Base-by-base conservation (phyloP, 2,797 vertebrate genomes). In the Poecilia picta region DNA sequence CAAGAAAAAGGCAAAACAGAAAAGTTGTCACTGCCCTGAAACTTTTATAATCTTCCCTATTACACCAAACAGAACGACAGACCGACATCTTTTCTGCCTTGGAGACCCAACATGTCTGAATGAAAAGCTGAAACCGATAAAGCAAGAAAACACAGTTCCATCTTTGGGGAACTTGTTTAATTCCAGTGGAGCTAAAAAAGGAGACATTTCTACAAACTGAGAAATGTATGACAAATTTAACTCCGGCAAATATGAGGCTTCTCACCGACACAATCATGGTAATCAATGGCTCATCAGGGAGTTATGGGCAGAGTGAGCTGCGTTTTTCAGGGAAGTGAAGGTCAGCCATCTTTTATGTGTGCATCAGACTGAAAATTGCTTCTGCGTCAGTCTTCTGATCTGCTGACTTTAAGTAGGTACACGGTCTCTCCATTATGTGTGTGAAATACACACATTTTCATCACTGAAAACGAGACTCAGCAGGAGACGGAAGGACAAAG, bases 1-100 rank as follows among this genome's bases (percentile, higher is more conserved):
- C 11, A 39, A 70, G 23, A 71, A 28, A 70, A 28, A 25, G 10
- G 20, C 11, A 6, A 6, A 13, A n/a, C 12, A 7, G 41, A 45
- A 25, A 70, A 66, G 20, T 43, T 71, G 5, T 71, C 10, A 70
- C 39, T 13, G 25, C 23, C 20, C 15, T 36, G 16, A 64, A 72
- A 73, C 74, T 83, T 85, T 82, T 76, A 82, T 82, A 74, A 80
- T 41, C 71, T 59, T 83, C 79, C 49, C 64, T 64, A 76, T 81
- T 23, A 74, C 68, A 43, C 23, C 39, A 28, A 59, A 16, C 74
- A 57, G 59, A 43, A 39, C 8, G 16, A 36, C 73, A 49, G 53
- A 18, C 2, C 77, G 77, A 74, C 78, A 75, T 76, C 43, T 79
- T 45, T 39, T 1, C 74, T 41, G 45, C 79, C 71, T 75, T 11